Conservation (phyloP, 2,888 invertebrate species). For the Tachina grossa region DNA sequence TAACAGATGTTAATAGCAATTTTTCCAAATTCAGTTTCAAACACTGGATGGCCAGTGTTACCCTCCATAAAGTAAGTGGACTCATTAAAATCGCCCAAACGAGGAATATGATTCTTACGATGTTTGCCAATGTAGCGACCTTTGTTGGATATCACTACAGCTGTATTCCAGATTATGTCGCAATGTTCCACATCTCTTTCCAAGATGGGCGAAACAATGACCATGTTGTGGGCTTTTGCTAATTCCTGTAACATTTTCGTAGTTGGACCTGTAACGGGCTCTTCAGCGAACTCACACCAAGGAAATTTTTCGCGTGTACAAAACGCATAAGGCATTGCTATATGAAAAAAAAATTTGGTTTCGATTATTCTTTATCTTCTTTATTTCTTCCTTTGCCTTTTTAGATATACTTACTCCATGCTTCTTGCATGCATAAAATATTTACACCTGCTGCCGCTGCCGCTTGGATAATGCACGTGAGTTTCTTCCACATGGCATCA, state of each 20-base stretch:
- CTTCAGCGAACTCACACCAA: constrained; percentile 98
- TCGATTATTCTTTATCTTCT: not conserved
- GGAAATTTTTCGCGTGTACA: constrained; percentile 94
- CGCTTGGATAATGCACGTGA: constrained; percentile 88
- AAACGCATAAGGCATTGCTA: constrained; percentile 98
- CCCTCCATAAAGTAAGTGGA: constrained; percentile 98
- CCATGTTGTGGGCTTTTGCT: constrained; percentile 92
- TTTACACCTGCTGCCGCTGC: constrained; percentile 92
- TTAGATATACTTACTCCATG: constrained; percentile 90
- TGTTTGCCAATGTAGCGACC: constrained; percentile 96
- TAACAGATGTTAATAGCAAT: constrained; percentile 98
- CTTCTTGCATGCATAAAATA: constrained; percentile 96
- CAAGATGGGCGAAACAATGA: constrained; percentile 96
- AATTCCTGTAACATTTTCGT: constrained; percentile 90
- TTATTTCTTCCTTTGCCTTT: constrained; percentile 18
- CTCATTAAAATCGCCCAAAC: constrained; percentile 98
- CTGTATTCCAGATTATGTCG: constrained; percentile 96
- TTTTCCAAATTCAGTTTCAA: constrained; percentile 91
- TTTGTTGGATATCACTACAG: constrained; percentile 93
- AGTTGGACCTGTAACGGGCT: constrained; percentile 91
- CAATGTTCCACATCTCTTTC: constrained; percentile 92
- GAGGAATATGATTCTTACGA: constrained; percentile 99
- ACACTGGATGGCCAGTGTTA: constrained; percentile 97
- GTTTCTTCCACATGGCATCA: constrained; percentile 89
- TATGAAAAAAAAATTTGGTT: constrained; percentile 70